Evolutionary conservation across 2,888 invertebrate species (phyloP), one percentile per base, ranked within the genome.

Genomic region (Schizaphis graminum): DNA sequence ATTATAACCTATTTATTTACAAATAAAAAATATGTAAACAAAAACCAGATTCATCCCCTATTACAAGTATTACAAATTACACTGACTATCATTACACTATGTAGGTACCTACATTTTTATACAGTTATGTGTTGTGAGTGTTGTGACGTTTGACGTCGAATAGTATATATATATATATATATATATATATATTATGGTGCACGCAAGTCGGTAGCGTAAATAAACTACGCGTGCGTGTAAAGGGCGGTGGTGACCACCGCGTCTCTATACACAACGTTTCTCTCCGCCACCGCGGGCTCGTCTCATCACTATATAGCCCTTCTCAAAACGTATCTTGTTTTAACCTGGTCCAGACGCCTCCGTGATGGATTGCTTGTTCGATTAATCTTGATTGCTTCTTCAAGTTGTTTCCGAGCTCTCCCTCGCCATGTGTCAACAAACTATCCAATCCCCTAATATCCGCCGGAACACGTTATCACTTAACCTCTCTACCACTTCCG

Each of bases 311-410:
- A 10, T 86, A 67, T 86, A 67, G 94, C 94, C 86, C 94, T 94
- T 86, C 94, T 94, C 94, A 7, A 94, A 91, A 94, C 94, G 94
- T 91, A 94, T 94, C 94, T 94, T 94, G 94, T 94, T 94, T 91
- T 94, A 94, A 94, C 94, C 94, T 94, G 94, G 94, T 90, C 94
- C 94, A 91, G 94, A 94, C 94, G 94, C 95, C 95, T 95, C 95
- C 92, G 92, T 95, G 95, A 95, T 95, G 95, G 95, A 95, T 95
- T 95, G 95, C 95, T 95, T 94, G 94, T 95, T 95, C 95, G 95
- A 95, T 95, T 95, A 95, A 95, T 95, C 95, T 94, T 95, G 95
- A 95, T 95, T 95, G 95, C 95, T 95, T 94, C 94, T 94, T 95
- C 94, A 94, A 94, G 91, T 92, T 94, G 94, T 94, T 94, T 90